These are phyloP conservation scores for Microcebus tavaratra DNA, from an alignment of 2,113 vertebrate species.

Conservation along the genomic window DNA sequence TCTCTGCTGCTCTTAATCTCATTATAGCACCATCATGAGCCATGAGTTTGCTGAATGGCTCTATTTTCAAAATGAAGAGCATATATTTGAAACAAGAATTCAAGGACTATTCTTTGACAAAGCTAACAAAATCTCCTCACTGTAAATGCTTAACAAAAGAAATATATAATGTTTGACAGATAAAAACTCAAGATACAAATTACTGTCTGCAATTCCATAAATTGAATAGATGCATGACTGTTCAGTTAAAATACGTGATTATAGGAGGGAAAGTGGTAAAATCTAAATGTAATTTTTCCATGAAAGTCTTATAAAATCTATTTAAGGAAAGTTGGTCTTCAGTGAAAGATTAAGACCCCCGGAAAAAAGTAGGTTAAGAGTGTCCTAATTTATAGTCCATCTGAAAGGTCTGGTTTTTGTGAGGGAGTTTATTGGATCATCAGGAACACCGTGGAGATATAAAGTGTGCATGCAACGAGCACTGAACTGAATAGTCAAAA, in stretches of 20 bases:
- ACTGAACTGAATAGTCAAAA: background rate
- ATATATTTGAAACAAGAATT: background rate
- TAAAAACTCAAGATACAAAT: background rate
- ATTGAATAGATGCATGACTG: background rate
- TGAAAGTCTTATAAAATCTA: conserved; percentile 25
- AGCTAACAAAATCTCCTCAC: background rate
- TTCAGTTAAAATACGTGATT: conserved; percentile 12
- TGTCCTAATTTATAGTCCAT: background rate
- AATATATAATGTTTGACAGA: background rate
- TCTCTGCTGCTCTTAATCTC: background rate
- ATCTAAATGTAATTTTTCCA: background rate
- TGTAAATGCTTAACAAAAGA: background rate
- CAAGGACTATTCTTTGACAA: background rate
- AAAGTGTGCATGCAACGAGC: background rate
- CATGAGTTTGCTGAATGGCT: background rate
- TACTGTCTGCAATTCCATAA: background rate
- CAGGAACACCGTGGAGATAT: background rate
- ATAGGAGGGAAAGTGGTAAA: background rate
- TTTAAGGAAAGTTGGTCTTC: background rate
- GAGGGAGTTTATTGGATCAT: background rate
- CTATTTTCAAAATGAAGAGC: background rate
- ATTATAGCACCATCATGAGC: background rate
- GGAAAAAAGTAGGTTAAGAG: background rate
- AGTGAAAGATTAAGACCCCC: background rate
- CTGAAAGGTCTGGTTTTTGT: background rate